Evolutionary conservation across 37 sponge, comb jelly and placozoan genomes (phyloP), one percentile per base, ranked within the genome.

Genomic region (Axinella damicornis): DNA sequence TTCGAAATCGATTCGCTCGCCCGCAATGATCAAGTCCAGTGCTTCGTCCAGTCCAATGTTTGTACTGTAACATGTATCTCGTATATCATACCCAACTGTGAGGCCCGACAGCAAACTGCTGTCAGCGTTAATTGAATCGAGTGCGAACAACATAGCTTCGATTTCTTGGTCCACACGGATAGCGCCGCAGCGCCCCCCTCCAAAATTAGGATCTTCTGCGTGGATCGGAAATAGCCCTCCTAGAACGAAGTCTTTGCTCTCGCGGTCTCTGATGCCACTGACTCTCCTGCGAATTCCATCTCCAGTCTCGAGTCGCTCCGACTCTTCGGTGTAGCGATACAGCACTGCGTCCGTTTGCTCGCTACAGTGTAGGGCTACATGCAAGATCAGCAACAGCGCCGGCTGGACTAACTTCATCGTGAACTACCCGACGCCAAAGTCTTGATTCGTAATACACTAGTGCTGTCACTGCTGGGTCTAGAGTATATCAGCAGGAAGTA

Each of bases 171-270:
- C 28, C 6, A 9, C 4, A 25, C 71, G 27, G 9, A 63, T 25
- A 0, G 41, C 65, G 41, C 74, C 78, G 35, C 59, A 64, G 2
- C 60, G 30, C 1, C 74, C 59, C 14, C 62, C 62, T 1, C 30
- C 30, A 46, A 9, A 46, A 46, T 4, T 9, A 9, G 46, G 6
- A 20, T 21, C 27, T 24, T 76, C 16, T 27, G 54, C 61, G 22
- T 90, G 84, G 53, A 90, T 66, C 53, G 94, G 94, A 38, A 94
- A 94, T 22, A 94, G 81, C 33, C 94, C 94, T 1, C 91, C 94
- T 19, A 94, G 34, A 14, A 82, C 74, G 40, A 94, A 71, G 40
- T 93, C 94, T 9, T 46, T 46, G 46, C 9, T 9, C 4, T 4
- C 46, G 9, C 46, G 46, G 9, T 9, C 9, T 4, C 6, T 9